Evolutionary conservation across 2,888 invertebrate species (phyloP), one percentile per base, ranked within the genome.

Genomic region (Syrphus vitripennis): DNA sequence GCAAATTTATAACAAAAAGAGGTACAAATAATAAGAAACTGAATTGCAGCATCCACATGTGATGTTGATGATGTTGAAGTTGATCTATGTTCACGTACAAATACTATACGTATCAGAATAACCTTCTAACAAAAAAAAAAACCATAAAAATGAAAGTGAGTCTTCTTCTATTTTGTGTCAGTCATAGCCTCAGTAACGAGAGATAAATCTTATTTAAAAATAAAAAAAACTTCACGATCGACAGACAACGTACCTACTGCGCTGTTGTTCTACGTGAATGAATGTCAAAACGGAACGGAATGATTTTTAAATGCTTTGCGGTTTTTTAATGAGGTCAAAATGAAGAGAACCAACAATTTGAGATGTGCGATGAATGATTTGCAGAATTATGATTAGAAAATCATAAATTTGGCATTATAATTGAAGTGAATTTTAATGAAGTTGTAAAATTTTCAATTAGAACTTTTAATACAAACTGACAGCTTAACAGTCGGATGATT

Each of bases 141-240:
- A 24, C 29, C 69, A 40, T 53, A 37, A 69, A 81, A 75, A 63
- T 61, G 80, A 81, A 81, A 81, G 80, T 81, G 75, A 81, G 69
- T 81, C 78, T 78, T 70, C 80, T 61, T 80, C 40, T 40, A 65
- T 21, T 40, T 75, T 72, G 14, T 42, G 21, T 53, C 34, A 53
- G 42, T 16, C 31, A 45, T 4, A 65, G 29, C 6, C 10, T 10
- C 34, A 12, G 21, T 29, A 57, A 69, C 50, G 26, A 61, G 50
- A 80, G 37, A 65, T 45, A 45, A 61, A 61, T 40, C 40, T 61
- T 67, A 59, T 1, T 10, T 21, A 4, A 59, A 19, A 55, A 12
- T 21, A 40, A 50, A 21, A 75, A 65, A 31, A 34, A 31, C 42
- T 31, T 48, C 67, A 67, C 67, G 67, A 67, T 34, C 67, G 34